A percentile compares a stretch with the other conserved stretches of the same genome.
Conservation (phyloP, 2,113 vertebrate genomes). For the Sigmodon hispidus region DNA sequence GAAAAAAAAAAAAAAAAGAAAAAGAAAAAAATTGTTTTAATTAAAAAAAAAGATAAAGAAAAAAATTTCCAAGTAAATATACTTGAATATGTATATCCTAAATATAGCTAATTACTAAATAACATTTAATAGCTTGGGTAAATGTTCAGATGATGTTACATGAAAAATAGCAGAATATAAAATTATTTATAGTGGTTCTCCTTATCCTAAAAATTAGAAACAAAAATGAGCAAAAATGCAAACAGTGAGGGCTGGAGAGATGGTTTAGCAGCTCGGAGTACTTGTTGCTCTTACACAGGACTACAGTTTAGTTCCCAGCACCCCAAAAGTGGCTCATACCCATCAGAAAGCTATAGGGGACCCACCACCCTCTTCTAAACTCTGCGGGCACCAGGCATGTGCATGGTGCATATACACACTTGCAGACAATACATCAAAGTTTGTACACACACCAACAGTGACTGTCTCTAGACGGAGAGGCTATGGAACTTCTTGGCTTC, state of each 20-base stretch:
- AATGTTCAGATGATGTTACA: conserved; percentile 21
- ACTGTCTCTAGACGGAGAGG: background rate
- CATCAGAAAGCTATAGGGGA: background rate
- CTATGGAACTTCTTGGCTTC: background rate
- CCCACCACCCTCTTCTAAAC: background rate
- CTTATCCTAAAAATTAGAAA: conserved; percentile 35
- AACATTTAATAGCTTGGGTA: background rate
- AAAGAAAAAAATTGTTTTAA: too few species aligned
- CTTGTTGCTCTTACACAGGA: background rate
- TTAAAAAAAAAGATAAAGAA: too few species aligned
- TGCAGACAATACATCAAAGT: background rate
- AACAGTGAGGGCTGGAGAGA: background rate
- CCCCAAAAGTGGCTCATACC: background rate
- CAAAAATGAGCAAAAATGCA: conserved; percentile 5
- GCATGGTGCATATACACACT: background rate
- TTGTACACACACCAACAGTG: background rate
- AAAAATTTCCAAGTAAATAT: background rate
- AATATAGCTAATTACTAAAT: background rate
- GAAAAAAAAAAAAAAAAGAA: too few species aligned
- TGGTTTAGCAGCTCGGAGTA: background rate
- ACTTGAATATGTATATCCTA: background rate
- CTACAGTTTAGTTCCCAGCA: background rate
- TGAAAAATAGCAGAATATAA: background rate
- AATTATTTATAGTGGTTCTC: background rate
- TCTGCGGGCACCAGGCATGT: background rate